Percentiles rank a stretch among this genome's conserved stretches.
Conservation (phyloP, 1,140 invertebrate genomes). For the Sitodiplosis mosellana region DNA sequence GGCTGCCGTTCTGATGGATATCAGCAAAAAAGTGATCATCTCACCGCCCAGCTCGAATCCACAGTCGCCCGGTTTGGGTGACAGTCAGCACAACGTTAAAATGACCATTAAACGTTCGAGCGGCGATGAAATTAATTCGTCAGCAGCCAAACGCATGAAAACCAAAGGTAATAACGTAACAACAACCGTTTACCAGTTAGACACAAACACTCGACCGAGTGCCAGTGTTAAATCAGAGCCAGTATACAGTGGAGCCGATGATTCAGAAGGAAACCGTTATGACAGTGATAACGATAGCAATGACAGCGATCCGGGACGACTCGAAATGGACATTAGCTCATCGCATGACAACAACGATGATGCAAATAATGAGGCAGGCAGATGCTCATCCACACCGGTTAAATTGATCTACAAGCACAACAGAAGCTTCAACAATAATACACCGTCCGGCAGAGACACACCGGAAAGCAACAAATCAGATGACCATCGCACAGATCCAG, state of each 20-base stretch:
- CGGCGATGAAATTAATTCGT: slow-evolving; percentile 20
- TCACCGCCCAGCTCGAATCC: slow-evolving; percentile 24
- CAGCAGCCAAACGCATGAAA: slow-evolving; percentile 12
- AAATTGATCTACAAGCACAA: not conserved
- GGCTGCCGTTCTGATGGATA: slow-evolving; percentile 24
- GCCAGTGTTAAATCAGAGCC: not conserved
- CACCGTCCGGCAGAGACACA: slow-evolving; percentile 10
- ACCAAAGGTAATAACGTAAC: slow-evolving; percentile 3
- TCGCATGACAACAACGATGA: slow-evolving; percentile 1
- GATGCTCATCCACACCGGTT: not conserved
- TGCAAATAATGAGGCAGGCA: not conserved
- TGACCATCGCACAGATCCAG: slow-evolving; percentile 32
- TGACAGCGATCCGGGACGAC: slow-evolving; percentile 17
- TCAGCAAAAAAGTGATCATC: slow-evolving; percentile 25
- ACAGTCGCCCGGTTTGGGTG: slow-evolving; percentile 17
- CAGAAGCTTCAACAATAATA: not conserved
- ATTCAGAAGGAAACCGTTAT: slow-evolving; percentile 2
- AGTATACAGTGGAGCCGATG: not conserved
- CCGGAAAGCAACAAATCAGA: slow-evolving; percentile 34
- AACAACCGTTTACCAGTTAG: not conserved
- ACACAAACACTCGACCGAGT: not conserved
- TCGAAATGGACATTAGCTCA: slow-evolving; percentile 8
- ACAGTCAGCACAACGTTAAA: slow-evolving; percentile 17
- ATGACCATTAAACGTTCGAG: slow-evolving; percentile 22
- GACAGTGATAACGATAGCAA: slow-evolving; percentile 7